Evolutionary conservation across 2,888 invertebrate genomes (phyloP).

Genomic region (Leucoma salicis): DNA sequence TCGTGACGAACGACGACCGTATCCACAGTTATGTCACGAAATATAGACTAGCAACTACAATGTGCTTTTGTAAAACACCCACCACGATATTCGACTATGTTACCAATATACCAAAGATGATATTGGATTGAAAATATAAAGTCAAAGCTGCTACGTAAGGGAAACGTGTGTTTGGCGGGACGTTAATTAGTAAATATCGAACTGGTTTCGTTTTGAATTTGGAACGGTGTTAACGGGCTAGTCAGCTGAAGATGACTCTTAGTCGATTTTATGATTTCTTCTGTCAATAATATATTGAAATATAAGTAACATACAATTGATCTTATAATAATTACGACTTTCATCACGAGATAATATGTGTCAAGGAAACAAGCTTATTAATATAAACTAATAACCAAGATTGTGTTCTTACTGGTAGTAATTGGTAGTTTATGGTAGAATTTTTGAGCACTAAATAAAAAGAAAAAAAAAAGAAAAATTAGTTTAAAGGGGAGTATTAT

Average conservation of each 20-base stretch:
- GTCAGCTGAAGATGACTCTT: slow-evolving; percentile 3
- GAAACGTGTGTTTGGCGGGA: slow-evolving; percentile 8
- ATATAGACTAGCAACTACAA: slow-evolving; percentile 16
- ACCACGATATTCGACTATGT: slow-evolving; percentile 9
- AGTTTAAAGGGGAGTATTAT: too few species aligned
- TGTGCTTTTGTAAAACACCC: background rate
- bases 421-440: too few species aligned
- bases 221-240: slow-evolving; percentile 9
- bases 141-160: slow-evolving; percentile 1
- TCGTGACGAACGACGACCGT: slow-evolving; percentile 21
- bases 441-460: too few species aligned
- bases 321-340: too few species aligned
- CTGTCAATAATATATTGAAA: background rate
- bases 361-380: too few species aligned
- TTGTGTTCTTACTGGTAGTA: too few species aligned
- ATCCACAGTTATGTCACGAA: slow-evolving; percentile 31
- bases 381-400: too few species aligned
- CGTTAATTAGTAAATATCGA: slow-evolving; percentile 9
- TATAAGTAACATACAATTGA: slow-evolving; percentile 9
- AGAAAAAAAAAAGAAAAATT: too few species aligned
- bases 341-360: too few species aligned
- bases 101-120: fast-evolving
- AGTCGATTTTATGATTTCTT: background rate
- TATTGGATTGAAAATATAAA: background rate
- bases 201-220: slow-evolving; percentile 13